A percentile compares a stretch with the other conserved stretches of the same genome.
phyloP scores from a whole-genome alignment of 2,888 invertebrate genomes.

The Platerodrilus igneus region DNA sequence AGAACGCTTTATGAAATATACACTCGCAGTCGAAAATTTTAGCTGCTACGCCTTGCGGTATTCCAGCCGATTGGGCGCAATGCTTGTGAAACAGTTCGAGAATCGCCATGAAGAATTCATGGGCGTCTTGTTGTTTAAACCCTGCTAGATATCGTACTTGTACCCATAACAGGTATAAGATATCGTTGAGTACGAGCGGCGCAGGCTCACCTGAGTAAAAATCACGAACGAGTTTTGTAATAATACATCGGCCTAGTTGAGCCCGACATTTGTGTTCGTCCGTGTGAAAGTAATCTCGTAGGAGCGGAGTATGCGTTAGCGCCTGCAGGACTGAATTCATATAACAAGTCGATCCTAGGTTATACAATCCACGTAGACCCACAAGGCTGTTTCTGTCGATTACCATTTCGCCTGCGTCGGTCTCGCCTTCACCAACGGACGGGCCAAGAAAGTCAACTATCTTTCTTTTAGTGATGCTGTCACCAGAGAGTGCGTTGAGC shows the following conservation, averaged over 20 bases:
- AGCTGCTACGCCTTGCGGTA: slow-evolving; percentile 21
- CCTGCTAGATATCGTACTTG: slow-evolving; percentile 91
- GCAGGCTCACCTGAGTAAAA: slow-evolving; percentile 89
- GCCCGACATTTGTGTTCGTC: slow-evolving; percentile 83
- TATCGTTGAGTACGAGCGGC: slow-evolving; percentile 82
- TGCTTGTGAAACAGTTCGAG: slow-evolving; percentile 88
- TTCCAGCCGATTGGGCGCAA: slow-evolving; percentile 47
- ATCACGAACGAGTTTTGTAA: slow-evolving; percentile 93
- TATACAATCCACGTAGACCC: slow-evolving; percentile 88
- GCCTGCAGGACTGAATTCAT: slow-evolving; percentile 98
- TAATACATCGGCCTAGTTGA: slow-evolving; percentile 74
- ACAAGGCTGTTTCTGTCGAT: slow-evolving; percentile 79
- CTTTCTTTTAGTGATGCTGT: slow-evolving; percentile 41
- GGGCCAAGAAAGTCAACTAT: slow-evolving; percentile 62
- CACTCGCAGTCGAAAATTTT: slow-evolving; percentile 67
- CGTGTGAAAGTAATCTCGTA: slow-evolving; percentile 92
- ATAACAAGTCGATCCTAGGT: slow-evolving; percentile 96
- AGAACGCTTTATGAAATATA: slow-evolving; percentile 96
- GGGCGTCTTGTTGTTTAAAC: slow-evolving; percentile 97
- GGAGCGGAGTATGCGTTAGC: slow-evolving; percentile 88
- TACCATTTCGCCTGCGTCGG: slow-evolving; percentile 72
- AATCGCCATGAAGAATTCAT: slow-evolving; percentile 96
- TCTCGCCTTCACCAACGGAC: slow-evolving; percentile 74
- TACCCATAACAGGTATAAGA: slow-evolving; percentile 95
- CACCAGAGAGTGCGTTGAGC: slow-evolving; percentile 41